A percentile compares a stretch with the other conserved stretches of the same genome.
Evolutionary conservation across 2,113 vertebrate species (phyloP).

Genomic region (Hiodon alosoides): DNA sequence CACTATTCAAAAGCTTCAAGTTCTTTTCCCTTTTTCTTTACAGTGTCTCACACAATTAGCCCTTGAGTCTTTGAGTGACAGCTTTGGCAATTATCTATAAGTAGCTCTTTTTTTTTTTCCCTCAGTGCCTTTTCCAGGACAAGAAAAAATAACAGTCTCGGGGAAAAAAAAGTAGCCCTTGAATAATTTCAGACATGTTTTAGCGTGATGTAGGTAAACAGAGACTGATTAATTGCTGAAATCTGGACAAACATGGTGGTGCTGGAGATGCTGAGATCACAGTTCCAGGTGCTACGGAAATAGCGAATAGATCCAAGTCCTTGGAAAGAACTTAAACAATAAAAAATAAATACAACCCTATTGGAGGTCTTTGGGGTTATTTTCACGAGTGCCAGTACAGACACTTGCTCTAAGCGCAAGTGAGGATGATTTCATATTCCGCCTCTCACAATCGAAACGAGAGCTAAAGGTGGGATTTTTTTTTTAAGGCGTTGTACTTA

Average conservation of each 20-base stretch:
- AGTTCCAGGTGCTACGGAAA: conserved; percentile 31
- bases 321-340: conserved; percentile 25
- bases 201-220: conserved; percentile 26
- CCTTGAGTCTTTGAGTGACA: conserved; percentile 29
- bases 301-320: conserved; percentile 9
- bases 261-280: conserved; percentile 28
- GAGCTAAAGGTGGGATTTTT: too few relatives aligned
- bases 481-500: too few relatives aligned
- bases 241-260: conserved; percentile 32
- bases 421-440: too few relatives aligned
- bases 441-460: too few relatives aligned
- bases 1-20: background rate
- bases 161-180: conserved; percentile 29
- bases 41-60: conserved; percentile 13
- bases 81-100: conserved; percentile 36
- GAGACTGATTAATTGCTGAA: conserved; percentile 40
- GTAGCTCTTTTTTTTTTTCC: conserved; percentile 21
- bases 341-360: conserved; percentile 1
- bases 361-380: conserved; percentile 5
- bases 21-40: background rate
- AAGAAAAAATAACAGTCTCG: conserved; percentile 17
- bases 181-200: conserved; percentile 27
- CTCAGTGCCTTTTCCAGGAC: conserved; percentile 7
- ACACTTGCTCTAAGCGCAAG: conserved; percentile 12
- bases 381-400: conserved; percentile 31